These are phyloP conservation scores for Brachyhypopomus gauderio DNA, from an alignment of 2,113 vertebrate species.

Conservation along the genomic window DNA sequence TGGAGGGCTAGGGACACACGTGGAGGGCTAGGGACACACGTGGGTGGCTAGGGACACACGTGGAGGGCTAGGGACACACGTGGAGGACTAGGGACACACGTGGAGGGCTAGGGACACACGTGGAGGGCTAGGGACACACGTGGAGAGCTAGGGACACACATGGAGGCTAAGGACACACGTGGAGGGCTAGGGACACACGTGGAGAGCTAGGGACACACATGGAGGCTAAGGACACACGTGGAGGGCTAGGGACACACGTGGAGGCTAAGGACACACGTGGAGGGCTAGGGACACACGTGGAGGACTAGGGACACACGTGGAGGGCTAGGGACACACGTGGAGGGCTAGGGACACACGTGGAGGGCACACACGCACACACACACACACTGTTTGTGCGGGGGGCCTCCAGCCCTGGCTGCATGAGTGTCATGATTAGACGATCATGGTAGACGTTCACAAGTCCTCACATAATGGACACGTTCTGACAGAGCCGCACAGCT, in stretches of 20 bases:
- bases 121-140: too few species aligned
- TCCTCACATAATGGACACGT: too few species aligned
- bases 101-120: constrained; percentile 27
- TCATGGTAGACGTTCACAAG: not conserved
- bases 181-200: constrained; percentile 29
- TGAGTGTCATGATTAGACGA: constrained; percentile 45
- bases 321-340: too few species aligned
- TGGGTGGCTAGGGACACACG: too few species aligned
- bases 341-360: too few species aligned
- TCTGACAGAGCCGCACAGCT: constrained; percentile 4
- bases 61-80: constrained; percentile 27
- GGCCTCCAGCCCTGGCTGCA: not conserved
- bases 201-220: too few species aligned
- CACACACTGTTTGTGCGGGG: too few species aligned
- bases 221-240: constrained; percentile 29
- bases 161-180: too few species aligned
- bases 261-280: constrained; percentile 31
- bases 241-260: too few species aligned
- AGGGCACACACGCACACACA: constrained; percentile 17
- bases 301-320: constrained; percentile 36
- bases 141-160: constrained; percentile 19
- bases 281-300: too few species aligned
- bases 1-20: too few species aligned
- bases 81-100: too few species aligned
- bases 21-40: constrained; percentile 27